A percentile compares a stretch with the other conserved stretches of the same genome.
phyloP scores from a whole-genome alignment of 2,113 vertebrate species.

The Scalopus aquaticus region DNA sequence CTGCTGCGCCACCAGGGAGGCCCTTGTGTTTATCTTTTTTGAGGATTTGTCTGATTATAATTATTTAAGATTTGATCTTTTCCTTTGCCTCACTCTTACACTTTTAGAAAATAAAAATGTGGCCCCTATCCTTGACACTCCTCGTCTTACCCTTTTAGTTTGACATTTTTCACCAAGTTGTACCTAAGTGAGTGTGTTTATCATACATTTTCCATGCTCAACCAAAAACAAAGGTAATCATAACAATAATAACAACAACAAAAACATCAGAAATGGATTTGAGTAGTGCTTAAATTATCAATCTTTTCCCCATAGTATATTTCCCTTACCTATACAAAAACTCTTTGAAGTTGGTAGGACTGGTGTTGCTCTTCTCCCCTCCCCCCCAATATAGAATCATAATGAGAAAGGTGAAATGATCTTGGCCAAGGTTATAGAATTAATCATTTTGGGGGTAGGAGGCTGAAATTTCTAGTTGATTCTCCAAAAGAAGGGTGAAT shows the following conservation, averaged over 20 bases:
- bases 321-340: not conserved
- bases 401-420: not conserved
- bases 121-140: accelerated
- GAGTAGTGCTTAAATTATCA: not conserved
- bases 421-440: not conserved
- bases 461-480: not conserved
- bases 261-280: not conserved
- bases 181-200: not conserved
- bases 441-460: not conserved
- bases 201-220: not conserved
- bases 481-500: not conserved
- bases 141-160: not conserved
- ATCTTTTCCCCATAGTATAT: not conserved
- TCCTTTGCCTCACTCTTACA: not conserved
- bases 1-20: too few relatives aligned
- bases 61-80: not conserved
- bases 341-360: not conserved
- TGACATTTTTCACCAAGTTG: not conserved
- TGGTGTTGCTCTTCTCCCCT: not conserved
- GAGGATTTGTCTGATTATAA: not conserved
- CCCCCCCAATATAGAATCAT: not conserved
- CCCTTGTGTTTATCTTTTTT: too few relatives aligned
- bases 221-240: not conserved
- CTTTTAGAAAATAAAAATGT: not conserved
- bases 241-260: too few relatives aligned